These are phyloP conservation scores for Lasioglossum pauxillum DNA, from an alignment of 2,888 invertebrate species.

Conservation along the genomic window DNA sequence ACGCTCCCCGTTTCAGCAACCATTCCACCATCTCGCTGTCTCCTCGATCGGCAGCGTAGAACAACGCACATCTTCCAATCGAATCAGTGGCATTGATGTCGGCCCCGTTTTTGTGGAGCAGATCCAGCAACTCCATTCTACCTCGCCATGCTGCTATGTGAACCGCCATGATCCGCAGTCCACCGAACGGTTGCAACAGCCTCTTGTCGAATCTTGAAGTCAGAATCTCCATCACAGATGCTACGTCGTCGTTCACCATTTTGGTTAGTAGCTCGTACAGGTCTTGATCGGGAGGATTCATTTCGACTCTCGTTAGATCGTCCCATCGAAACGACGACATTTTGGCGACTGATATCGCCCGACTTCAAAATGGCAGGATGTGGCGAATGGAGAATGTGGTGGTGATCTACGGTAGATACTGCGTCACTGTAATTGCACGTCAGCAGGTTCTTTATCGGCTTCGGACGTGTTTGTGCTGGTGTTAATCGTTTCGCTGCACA, in stretches of 20 bases:
- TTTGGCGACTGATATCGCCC: neutral
- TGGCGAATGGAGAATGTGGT: slow-evolving; percentile 44
- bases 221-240: slow-evolving; percentile 52
- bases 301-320: too few relatives aligned
- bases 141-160: slow-evolving; percentile 74
- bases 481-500: neutral
- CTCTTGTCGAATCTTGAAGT: slow-evolving; percentile 32
- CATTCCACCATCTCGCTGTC: slow-evolving; percentile 70
- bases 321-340: neutral
- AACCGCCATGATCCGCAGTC: slow-evolving; percentile 62
- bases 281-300: neutral
- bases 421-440: neutral
- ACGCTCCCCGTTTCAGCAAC: slow-evolving; percentile 69
- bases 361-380: slow-evolving; percentile 52
- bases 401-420: neutral
- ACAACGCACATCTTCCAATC: slow-evolving; percentile 79
- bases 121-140: slow-evolving; percentile 56
- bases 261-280: slow-evolving; percentile 52
- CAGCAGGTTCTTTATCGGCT: neutral
- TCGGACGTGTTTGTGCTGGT: neutral
- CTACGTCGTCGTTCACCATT: slow-evolving; percentile 59
- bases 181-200: slow-evolving; percentile 55
- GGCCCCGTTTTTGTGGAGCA: slow-evolving; percentile 61
- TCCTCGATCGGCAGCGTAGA: slow-evolving; percentile 79
- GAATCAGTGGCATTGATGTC: slow-evolving; percentile 72